phyloP scores from a whole-genome alignment of 2,888 invertebrate species.

The Antitype chi region DNA sequence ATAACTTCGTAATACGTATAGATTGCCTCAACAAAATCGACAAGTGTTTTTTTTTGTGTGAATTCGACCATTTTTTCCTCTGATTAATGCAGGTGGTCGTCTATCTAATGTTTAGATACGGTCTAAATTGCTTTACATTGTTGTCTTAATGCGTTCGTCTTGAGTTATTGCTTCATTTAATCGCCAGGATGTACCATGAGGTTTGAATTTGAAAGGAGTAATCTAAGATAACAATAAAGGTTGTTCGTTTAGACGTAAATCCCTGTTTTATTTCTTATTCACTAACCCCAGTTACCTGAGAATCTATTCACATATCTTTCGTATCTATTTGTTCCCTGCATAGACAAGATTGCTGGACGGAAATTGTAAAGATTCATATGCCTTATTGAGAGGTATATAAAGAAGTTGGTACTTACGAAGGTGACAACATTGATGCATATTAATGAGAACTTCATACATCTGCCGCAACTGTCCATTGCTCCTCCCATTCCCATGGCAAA shows the following conservation, averaged over 20 bases:
- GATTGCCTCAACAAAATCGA: slow-evolving; percentile 4
- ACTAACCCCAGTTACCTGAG: not conserved
- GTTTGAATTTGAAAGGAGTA: slow-evolving; percentile 12
- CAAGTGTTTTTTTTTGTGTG: not conserved
- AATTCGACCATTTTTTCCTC: slow-evolving; percentile 19
- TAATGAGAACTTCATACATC: slow-evolving; percentile 96
- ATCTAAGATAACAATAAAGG: slow-evolving; percentile 25
- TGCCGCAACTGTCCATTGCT: slow-evolving; percentile 97
- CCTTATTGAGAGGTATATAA: not conserved
- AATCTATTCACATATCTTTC: slow-evolving; percentile 10
- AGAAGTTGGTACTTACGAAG: slow-evolving; percentile 93
- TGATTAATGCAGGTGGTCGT: slow-evolving; percentile 7
- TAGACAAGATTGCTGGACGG: not conserved
- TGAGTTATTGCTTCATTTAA: slow-evolving; percentile 43
- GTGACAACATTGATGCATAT: slow-evolving; percentile 96
- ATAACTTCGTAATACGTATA: not conserved
- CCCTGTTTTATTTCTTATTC: not conserved
- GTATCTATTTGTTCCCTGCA: not conserved
- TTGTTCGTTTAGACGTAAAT: not conserved
- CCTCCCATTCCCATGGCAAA: slow-evolving; percentile 93
- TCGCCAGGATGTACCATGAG: slow-evolving; percentile 31
- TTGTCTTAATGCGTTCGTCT: slow-evolving; percentile 35
- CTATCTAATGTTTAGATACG: slow-evolving; percentile 39
- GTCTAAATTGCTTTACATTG: slow-evolving; percentile 38
- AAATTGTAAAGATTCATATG: slow-evolving; percentile 8